phyloP scores from a whole-genome alignment of 2,113 vertebrate genomes.

The Illadopsis cleaveri region DNA sequence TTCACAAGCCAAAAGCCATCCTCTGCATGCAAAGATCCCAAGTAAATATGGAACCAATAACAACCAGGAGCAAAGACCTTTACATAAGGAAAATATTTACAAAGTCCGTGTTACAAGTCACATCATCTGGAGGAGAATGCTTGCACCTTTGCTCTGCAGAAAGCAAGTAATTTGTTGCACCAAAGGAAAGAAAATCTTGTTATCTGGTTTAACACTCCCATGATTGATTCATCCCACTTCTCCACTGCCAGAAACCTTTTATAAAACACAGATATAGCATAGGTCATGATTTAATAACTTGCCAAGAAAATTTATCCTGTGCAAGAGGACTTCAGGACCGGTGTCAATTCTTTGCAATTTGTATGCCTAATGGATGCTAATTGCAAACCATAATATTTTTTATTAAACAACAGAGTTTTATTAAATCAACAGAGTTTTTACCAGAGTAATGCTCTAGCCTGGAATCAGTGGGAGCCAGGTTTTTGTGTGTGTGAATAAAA shows the following conservation, averaged over 20 bases:
- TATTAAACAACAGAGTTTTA: too few species aligned
- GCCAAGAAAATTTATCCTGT: not conserved
- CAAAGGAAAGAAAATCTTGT: not conserved
- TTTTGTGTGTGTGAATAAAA: not conserved
- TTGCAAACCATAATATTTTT: not conserved
- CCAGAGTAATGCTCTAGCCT: not conserved
- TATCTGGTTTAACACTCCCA: not conserved
- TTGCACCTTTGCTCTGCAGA: not conserved
- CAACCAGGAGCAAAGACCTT: not conserved
- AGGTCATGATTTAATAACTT: not conserved
- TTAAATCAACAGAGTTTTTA: not conserved
- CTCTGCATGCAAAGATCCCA: not conserved
- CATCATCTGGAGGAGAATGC: not conserved
- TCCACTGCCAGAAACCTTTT: not conserved
- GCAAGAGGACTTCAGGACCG: rapidly evolving
- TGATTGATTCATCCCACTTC: not conserved
- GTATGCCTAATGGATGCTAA: not conserved
- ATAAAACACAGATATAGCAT: not conserved
- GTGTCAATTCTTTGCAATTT: not conserved
- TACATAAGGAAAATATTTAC: not conserved
- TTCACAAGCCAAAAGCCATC: not conserved
- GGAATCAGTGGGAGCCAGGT: not conserved
- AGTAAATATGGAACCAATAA: constrained; percentile 31
- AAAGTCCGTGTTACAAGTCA: not conserved
- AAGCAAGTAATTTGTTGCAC: not conserved